These are phyloP conservation scores for Antitype chi DNA, from an alignment of 2,888 invertebrate species.

Conservation along the genomic window DNA sequence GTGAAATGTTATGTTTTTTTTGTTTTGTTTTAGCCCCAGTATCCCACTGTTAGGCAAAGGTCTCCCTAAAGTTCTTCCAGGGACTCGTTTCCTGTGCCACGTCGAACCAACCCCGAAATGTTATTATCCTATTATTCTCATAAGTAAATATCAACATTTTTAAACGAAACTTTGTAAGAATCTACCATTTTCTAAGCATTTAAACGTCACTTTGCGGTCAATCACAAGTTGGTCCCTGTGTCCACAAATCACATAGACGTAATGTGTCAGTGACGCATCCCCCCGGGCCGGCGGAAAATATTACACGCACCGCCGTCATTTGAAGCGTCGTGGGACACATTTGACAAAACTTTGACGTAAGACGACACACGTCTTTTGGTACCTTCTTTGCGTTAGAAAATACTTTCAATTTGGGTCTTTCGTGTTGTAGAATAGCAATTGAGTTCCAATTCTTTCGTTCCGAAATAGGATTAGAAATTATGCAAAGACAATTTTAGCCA, in stretches of 20 bases:
- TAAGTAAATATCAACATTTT: background rate
- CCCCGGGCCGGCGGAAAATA: constrained; percentile 74
- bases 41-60: no score
- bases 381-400: constrained; percentile 25
- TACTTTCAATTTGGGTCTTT: constrained; percentile 4
- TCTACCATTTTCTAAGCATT: background rate
- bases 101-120: no score
- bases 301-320: constrained; percentile 80
- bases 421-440: background rate
- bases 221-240: constrained; percentile 32
- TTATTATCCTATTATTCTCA: background rate
- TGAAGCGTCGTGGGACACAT: constrained; percentile 78
- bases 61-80: no score
- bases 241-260: constrained; percentile 62
- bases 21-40: no score
- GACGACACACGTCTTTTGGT: constrained; percentile 39
- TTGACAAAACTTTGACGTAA: constrained; percentile 79
- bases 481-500: no score
- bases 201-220: constrained; percentile 39
- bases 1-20: no score
- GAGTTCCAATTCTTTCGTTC: background rate
- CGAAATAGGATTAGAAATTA: background rate
- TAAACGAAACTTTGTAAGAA: background rate
- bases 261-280: constrained; percentile 63
- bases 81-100: no score